phyloP scores from a whole-genome alignment of 2,113 vertebrate species.

The Solea solea region DNA sequence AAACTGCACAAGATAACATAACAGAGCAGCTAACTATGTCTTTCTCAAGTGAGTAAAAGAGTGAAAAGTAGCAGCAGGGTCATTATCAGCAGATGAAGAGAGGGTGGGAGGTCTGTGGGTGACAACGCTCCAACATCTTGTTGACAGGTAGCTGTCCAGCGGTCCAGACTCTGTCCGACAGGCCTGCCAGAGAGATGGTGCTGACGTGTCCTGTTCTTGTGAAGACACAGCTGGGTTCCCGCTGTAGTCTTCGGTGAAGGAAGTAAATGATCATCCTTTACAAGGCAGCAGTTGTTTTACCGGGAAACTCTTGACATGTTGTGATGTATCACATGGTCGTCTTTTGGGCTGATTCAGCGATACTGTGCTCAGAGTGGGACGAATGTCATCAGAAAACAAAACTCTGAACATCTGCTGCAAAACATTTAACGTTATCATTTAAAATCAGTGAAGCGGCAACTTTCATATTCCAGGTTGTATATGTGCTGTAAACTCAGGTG shows the following conservation, averaged over 20 bases:
- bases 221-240: conserved; percentile 61
- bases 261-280: conserved; percentile 33
- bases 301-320: conserved; percentile 59
- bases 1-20: too few species aligned
- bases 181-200: conserved; percentile 43
- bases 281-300: conserved; percentile 6
- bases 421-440: conserved; percentile 18
- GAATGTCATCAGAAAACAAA: conserved; percentile 20
- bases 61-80: conserved; percentile 49
- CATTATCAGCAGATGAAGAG: conserved; percentile 46
- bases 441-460: conserved; percentile 8
- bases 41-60: not conserved
- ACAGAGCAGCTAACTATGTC: too few species aligned
- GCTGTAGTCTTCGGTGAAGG: conserved; percentile 16
- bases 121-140: conserved; percentile 59
- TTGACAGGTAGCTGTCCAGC: conserved; percentile 66
- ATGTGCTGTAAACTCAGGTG: conserved; percentile 8
- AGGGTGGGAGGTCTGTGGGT: conserved; percentile 50
- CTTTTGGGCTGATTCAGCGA: conserved; percentile 41
- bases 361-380: not conserved
- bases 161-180: conserved; percentile 45
- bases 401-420: conserved; percentile 51
- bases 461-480: conserved; percentile 16
- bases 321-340: conserved; percentile 44
- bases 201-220: conserved; percentile 65